These are phyloP conservation scores for Chaetura pelagica DNA, from an alignment of 2,113 vertebrate species.

Conservation along the genomic window DNA sequence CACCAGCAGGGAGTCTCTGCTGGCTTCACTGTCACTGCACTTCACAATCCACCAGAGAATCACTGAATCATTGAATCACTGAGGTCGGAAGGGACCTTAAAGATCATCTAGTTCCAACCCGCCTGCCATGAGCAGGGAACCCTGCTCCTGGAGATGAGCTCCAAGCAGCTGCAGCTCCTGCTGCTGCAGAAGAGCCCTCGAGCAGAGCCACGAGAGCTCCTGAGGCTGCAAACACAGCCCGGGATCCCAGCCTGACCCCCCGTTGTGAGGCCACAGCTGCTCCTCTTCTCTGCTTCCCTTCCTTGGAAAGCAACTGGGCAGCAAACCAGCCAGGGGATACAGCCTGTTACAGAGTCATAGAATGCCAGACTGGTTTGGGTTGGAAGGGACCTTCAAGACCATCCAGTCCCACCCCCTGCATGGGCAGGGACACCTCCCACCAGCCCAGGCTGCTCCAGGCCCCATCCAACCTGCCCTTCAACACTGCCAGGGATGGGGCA, in stretches of 20 bases:
- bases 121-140: too few relatives aligned
- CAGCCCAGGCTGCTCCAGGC: too few relatives aligned
- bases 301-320: background rate
- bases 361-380: too few relatives aligned
- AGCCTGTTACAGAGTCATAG: background rate
- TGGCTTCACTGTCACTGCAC: slow-evolving; percentile 23
- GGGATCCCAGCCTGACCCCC: background rate
- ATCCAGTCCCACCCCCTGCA: too few relatives aligned
- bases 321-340: rapidly evolving
- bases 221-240: background rate
- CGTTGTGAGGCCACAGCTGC: rapidly evolving
- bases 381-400: too few relatives aligned
- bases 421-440: too few relatives aligned
- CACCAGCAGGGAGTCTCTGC: background rate
- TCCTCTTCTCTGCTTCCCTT: background rate
- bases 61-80: too few relatives aligned
- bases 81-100: too few relatives aligned
- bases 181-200: background rate
- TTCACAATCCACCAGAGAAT: background rate
- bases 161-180: slow-evolving; percentile 29
- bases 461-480: too few relatives aligned
- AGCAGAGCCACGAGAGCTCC: background rate
- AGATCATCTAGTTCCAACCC: too few relatives aligned
- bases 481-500: too few relatives aligned
- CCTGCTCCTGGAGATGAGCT: background rate